phyloP scores from a whole-genome alignment of 2,888 invertebrate species.

The Tineola bisselliella region DNA sequence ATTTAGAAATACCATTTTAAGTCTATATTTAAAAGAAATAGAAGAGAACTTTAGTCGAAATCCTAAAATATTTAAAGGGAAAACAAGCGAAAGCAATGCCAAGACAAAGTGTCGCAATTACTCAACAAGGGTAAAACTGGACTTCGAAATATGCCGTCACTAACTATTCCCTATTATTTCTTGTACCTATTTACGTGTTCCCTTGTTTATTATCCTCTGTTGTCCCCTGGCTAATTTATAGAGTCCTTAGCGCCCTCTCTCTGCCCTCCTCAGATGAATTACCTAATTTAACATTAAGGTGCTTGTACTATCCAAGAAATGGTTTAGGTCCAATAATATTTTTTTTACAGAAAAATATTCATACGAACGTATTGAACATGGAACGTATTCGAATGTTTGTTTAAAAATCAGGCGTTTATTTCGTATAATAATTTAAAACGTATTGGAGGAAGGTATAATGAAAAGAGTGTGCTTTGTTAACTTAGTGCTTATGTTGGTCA shows the following conservation, averaged over 20 bases:
- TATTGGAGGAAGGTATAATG: too few relatives aligned
- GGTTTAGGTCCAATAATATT: neutral
- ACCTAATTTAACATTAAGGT: conserved; percentile 63
- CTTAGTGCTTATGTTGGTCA: too few relatives aligned
- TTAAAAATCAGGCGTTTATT: too few relatives aligned
- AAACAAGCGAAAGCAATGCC: neutral
- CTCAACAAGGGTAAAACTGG: conserved; percentile 53
- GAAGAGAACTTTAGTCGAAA: too few relatives aligned
- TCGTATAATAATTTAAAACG: too few relatives aligned
- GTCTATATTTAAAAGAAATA: too few relatives aligned
- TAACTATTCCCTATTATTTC: conserved; percentile 48
- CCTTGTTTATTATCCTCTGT: conserved; percentile 57
- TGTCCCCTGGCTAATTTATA: conserved; percentile 64
- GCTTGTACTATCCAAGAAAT: conserved; percentile 15
- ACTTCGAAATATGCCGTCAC: conserved; percentile 21
- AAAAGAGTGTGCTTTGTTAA: too few relatives aligned
- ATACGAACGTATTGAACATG: too few relatives aligned
- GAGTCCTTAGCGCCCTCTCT: conserved; percentile 54
- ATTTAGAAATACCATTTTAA: too few relatives aligned
- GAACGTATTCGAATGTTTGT: too few relatives aligned
- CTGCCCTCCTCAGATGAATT: conserved; percentile 44
- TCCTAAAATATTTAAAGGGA: too few relatives aligned
- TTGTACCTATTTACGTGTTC: conserved; percentile 15
- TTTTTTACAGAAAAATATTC: neutral
- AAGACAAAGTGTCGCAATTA: conserved; percentile 36